Percentiles rank a stretch among this genome's conserved stretches.
These are phyloP conservation scores for Tachysurus vachellii DNA, from an alignment of 2,113 vertebrate species.

Conservation along the genomic window DNA sequence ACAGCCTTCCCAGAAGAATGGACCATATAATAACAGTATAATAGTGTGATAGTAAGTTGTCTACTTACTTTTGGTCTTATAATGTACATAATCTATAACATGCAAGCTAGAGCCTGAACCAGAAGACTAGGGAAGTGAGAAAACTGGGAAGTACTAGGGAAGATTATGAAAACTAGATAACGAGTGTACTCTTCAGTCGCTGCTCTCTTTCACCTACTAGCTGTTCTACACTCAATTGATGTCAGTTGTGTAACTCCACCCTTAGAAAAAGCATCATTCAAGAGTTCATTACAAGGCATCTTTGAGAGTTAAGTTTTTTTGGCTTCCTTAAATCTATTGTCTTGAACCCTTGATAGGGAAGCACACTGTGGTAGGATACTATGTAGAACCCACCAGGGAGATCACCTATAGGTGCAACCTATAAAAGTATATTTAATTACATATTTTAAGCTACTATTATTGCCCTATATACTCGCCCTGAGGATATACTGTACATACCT, in stretches of 20 bases:
- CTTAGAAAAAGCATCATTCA: not conserved
- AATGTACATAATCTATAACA: not conserved
- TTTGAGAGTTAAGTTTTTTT: not conserved
- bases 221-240: not conserved
- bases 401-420: not conserved
- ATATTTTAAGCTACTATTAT: not conserved
- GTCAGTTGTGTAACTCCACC: not conserved
- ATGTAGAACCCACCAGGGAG: not conserved
- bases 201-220: not conserved
- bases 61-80: not conserved
- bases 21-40: not conserved
- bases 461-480: too few relatives aligned
- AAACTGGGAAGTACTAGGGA: not conserved
- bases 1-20: not conserved
- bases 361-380: not conserved
- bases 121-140: not conserved
- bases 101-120: not conserved
- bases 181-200: not conserved
- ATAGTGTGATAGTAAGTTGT: not conserved
- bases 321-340: not conserved
- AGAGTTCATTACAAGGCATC: not conserved
- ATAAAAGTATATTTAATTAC: too few relatives aligned
- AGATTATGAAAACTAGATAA: not conserved
- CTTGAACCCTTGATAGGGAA: not conserved
- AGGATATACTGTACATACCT: too few relatives aligned